Evolutionary conservation across 1,140 invertebrate genomes (phyloP).

Genomic region (Drosophila pruinosa): DNA sequence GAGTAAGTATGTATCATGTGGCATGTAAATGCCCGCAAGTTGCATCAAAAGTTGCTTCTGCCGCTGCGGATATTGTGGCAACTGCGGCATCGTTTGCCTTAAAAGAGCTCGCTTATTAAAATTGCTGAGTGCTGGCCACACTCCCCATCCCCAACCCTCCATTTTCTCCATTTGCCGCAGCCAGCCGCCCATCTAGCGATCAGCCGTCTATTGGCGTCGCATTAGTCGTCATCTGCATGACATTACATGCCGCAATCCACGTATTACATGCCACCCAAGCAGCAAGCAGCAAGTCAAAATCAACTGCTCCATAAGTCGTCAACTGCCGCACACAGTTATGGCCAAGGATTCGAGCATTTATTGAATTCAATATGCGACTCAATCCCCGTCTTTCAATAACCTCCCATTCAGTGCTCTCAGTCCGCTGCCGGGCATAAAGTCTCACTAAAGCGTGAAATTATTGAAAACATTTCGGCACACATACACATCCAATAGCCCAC

Average conservation of each 20-base stretch:
- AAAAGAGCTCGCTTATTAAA: conserved; percentile 76
- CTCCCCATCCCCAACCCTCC: not conserved
- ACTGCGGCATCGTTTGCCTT: conserved; percentile 52
- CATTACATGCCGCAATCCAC: conserved; percentile 77
- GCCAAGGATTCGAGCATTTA: conserved; percentile 45
- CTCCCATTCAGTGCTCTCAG: not conserved
- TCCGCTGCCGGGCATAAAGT: conserved; percentile 47
- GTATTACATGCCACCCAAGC: conserved; percentile 60
- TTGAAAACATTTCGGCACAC: conserved; percentile 56
- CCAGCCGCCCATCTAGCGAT: conserved; percentile 10
- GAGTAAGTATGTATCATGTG: not conserved
- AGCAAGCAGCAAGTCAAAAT: conserved; percentile 50
- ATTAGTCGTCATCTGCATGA: conserved; percentile 78
- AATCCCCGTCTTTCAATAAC: not conserved
- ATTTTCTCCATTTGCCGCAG: not conserved
- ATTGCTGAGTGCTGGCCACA: conserved; percentile 57
- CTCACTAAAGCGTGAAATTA: conserved; percentile 71
- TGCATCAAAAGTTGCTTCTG: conserved; percentile 29
- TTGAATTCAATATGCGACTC: conserved; percentile 68
- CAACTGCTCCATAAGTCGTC: conserved; percentile 57
- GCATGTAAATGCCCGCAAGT: conserved; percentile 35
- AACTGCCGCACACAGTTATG: conserved; percentile 49
- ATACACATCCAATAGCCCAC: not conserved
- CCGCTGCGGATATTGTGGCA: conserved; percentile 57
- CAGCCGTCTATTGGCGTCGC: conserved; percentile 52